Conservation (phyloP, 2,113 vertebrate species). For the Casuarius casuarius region DNA sequence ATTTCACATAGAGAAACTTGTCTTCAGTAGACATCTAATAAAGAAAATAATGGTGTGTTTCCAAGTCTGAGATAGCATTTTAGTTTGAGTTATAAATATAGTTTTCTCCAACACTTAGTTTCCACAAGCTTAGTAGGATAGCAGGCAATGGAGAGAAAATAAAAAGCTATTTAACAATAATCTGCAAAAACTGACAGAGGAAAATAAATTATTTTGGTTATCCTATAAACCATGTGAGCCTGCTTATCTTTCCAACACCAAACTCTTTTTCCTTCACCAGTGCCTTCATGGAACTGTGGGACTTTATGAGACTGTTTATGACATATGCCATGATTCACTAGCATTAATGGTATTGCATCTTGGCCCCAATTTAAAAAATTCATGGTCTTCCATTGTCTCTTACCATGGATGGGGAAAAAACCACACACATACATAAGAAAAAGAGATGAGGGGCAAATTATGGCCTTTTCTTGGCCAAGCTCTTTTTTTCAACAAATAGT, state of each 20-base stretch:
- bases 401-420: neutral
- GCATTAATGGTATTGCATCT: neutral
- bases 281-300: neutral
- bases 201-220: neutral
- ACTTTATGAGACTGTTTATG: neutral
- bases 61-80: neutral
- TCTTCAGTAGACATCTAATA: neutral
- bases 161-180: neutral
- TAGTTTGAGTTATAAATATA: neutral
- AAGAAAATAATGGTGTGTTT: neutral
- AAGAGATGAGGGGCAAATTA: neutral
- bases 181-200: neutral
- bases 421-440: neutral
- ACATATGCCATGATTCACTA: neutral
- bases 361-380: neutral
- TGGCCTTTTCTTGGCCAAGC: neutral
- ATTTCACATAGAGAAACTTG: neutral
- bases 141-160: neutral
- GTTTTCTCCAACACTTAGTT: neutral
- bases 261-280: neutral
- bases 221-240: neutral
- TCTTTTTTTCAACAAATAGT: neutral
- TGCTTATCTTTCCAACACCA: neutral
- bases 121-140: neutral
- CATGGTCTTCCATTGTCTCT: neutral